Evolutionary conservation across 2,888 invertebrate species (phyloP).

Genomic region (Hydrotaea diabolus): DNA sequence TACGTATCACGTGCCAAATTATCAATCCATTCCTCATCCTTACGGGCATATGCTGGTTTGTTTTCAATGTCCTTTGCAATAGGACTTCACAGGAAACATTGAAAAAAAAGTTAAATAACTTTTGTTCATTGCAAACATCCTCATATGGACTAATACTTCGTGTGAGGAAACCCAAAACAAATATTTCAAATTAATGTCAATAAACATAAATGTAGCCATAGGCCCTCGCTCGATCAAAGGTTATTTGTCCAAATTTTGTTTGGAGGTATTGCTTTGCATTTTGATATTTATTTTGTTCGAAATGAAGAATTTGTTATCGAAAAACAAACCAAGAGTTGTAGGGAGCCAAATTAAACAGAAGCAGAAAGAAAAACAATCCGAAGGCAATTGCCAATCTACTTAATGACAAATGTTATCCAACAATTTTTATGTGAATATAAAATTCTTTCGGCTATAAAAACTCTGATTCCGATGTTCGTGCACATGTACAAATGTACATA

Average conservation of each 20-base stretch:
- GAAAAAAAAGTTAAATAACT: too few relatives aligned
- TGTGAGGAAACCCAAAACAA: background rate
- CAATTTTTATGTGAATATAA: conserved; percentile 20
- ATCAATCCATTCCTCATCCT: too few relatives aligned
- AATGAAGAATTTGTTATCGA: background rate
- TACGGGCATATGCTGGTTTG: too few relatives aligned
- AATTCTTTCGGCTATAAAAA: conserved; percentile 32
- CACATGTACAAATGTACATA: background rate
- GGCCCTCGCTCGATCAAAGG: background rate
- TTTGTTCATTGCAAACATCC: too few relatives aligned
- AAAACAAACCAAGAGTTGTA: background rate
- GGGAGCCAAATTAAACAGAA: background rate
- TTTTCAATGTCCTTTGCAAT: too few relatives aligned
- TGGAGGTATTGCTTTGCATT: background rate
- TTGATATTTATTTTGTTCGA: background rate
- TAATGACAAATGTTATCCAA: conserved; percentile 1
- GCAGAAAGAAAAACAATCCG: background rate
- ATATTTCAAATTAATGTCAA: background rate
- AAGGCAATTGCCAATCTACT: background rate
- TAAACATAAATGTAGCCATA: background rate
- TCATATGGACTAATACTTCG: too few relatives aligned
- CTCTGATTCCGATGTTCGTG: conserved; percentile 20
- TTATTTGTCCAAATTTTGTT: background rate
- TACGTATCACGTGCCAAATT: too few relatives aligned
- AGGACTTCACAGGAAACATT: too few relatives aligned